A percentile compares a stretch with the other conserved stretches of the same genome.
phyloP scores from a whole-genome alignment of 2,797 vertebrate species.

The Phaenicophaeus curvirostris region DNA sequence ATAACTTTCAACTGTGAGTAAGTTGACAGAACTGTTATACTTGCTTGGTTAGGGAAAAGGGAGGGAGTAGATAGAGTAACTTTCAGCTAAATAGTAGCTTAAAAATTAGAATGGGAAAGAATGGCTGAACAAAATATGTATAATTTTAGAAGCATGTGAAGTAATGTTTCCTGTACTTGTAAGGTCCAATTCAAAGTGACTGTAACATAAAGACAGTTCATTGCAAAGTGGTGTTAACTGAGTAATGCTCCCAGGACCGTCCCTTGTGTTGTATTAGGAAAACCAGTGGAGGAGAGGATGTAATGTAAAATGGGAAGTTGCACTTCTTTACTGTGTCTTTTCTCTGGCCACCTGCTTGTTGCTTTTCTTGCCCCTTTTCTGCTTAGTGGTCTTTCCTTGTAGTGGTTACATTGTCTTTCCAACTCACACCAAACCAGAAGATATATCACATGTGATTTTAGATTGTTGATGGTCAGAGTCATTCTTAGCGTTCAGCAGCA shows the following conservation, averaged over 20 bases:
- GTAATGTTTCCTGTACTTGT: not conserved
- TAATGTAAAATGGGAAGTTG: not conserved
- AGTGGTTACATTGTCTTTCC: not conserved
- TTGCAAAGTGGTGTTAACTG: not conserved
- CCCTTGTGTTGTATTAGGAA: not conserved
- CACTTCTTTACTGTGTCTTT: constrained; percentile 2
- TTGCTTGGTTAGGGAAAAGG: not conserved
- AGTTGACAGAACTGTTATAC: not conserved
- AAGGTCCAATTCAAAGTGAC: not conserved
- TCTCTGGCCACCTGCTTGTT: not conserved
- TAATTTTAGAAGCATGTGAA: not conserved
- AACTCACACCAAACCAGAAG: not conserved
- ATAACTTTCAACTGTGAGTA: not conserved
- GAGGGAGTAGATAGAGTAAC: not conserved
- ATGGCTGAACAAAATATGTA: not conserved
- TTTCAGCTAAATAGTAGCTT: not conserved
- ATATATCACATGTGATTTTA: not conserved
- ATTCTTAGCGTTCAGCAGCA: not conserved
- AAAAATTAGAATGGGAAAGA: not conserved
- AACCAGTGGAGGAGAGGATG: not conserved
- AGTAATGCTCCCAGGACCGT: not conserved
- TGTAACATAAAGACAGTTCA: not conserved
- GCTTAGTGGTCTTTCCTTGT: not conserved
- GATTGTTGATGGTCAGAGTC: not conserved
- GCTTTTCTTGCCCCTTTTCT: constrained; percentile 19